These are phyloP conservation scores for Dromococcyx pavoninus DNA, from an alignment of 2,797 vertebrate genomes.

Conservation along the genomic window DNA sequence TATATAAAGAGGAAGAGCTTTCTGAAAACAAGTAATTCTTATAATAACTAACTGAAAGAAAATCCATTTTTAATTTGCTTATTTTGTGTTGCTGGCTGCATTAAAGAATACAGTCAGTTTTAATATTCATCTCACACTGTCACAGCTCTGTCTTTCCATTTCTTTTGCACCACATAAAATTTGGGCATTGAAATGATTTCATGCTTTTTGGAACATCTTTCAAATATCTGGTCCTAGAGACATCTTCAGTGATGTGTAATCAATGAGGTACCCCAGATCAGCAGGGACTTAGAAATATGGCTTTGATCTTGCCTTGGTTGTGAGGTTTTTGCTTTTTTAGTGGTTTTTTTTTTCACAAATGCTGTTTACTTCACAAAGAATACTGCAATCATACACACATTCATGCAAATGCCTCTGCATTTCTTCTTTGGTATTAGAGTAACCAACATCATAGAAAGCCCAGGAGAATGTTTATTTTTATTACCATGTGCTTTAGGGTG, in stretches of 20 bases:
- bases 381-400: neutral
- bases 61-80: constrained; percentile 33
- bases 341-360: neutral
- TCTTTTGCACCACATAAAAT: neutral
- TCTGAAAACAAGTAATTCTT: constrained; percentile 28
- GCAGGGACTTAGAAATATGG: neutral
- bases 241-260: neutral
- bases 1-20: constrained; percentile 5
- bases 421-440: neutral
- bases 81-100: constrained; percentile 3
- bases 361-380: neutral
- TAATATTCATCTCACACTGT: neutral
- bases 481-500: neutral
- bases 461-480: neutral
- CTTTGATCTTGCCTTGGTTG: neutral
- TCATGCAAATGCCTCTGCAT: neutral
- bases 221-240: neutral
- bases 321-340: neutral
- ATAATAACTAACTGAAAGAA: constrained; percentile 9
- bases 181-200: neutral
- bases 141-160: neutral
- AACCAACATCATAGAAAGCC: neutral
- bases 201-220: neutral
- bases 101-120: neutral
- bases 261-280: neutral